Conservation (phyloP, 2,113 vertebrate genomes). For the Gasterosteus aculeatus region DNA sequence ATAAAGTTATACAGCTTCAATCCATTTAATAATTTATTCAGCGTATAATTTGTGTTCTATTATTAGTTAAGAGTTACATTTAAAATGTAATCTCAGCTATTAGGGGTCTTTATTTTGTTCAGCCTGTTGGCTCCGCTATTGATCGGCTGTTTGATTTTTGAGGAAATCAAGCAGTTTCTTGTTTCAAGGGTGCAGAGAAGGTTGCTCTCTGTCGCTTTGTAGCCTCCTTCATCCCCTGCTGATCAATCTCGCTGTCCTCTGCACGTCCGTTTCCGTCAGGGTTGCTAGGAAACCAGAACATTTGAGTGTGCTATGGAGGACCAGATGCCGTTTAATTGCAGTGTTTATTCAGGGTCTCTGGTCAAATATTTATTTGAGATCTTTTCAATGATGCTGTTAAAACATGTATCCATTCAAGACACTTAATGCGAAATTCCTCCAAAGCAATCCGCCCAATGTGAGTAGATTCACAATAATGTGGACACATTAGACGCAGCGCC, state of each 20-base stretch:
- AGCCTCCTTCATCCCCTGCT: conserved; percentile 46
- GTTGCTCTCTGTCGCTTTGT: conserved; percentile 53
- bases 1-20: background rate
- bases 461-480: background rate
- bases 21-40: background rate
- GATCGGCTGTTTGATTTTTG: conserved; percentile 21
- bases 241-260: conserved; percentile 62
- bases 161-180: conserved; percentile 34
- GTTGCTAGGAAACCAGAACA: conserved; percentile 76
- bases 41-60: background rate
- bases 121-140: background rate
- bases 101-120: background rate
- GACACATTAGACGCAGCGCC: conserved; percentile 1
- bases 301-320: conserved; percentile 41
- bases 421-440: background rate
- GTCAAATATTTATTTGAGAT: conserved; percentile 18
- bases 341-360: conserved; percentile 12
- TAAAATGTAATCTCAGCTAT: background rate
- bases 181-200: conserved; percentile 32
- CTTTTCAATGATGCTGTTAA: background rate
- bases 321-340: conserved; percentile 39
- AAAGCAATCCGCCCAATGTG: background rate
- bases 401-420: background rate
- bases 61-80: background rate
- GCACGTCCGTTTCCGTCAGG: conserved; percentile 36